Percentiles rank a stretch among this genome's conserved stretches.
Conservation (phyloP, 2,113 vertebrate genomes). For the Oryzias curvinotus region DNA sequence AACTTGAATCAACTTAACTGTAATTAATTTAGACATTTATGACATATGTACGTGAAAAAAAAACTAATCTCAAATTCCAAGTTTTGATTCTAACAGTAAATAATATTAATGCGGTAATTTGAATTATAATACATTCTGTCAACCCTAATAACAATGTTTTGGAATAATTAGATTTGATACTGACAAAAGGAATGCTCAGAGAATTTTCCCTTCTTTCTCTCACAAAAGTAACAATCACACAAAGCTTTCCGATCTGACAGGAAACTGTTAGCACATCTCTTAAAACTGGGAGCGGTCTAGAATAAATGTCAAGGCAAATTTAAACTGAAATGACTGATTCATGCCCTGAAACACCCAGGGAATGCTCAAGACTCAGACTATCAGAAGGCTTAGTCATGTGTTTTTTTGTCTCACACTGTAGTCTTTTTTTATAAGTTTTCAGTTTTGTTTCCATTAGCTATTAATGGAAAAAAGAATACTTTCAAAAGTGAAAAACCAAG, state of each 20-base stretch:
- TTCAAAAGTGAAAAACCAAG: slow-evolving; percentile 15
- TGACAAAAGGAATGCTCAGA: background rate
- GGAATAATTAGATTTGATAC: background rate
- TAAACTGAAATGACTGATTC: slow-evolving; percentile 16
- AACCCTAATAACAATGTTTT: background rate
- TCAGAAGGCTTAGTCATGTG: slow-evolving; percentile 7
- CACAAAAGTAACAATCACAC: no score
- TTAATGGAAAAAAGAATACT: slow-evolving; percentile 3
- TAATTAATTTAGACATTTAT: no score
- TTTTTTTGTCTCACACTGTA: slow-evolving; percentile 11
- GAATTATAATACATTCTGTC: background rate
- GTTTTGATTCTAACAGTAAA: no score
- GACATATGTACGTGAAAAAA: background rate
- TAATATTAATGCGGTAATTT: no score
- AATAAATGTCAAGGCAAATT: slow-evolving; percentile 33
- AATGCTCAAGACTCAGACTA: slow-evolving; percentile 5
- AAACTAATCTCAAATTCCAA: no score
- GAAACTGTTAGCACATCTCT: slow-evolving; percentile 25
- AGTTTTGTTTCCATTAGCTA: slow-evolving; percentile 4
- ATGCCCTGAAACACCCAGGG: background rate
- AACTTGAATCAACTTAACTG: no score
- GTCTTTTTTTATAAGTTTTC: slow-evolving; percentile 23
- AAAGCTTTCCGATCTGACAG: slow-evolving; percentile 11
- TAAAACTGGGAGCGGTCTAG: slow-evolving; percentile 15
- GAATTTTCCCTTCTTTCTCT: no score